Evolutionary conservation across 2,888 invertebrate genomes (phyloP), one percentile per base, ranked within the genome.

Genomic region (Hirtodrosophila duncani): DNA sequence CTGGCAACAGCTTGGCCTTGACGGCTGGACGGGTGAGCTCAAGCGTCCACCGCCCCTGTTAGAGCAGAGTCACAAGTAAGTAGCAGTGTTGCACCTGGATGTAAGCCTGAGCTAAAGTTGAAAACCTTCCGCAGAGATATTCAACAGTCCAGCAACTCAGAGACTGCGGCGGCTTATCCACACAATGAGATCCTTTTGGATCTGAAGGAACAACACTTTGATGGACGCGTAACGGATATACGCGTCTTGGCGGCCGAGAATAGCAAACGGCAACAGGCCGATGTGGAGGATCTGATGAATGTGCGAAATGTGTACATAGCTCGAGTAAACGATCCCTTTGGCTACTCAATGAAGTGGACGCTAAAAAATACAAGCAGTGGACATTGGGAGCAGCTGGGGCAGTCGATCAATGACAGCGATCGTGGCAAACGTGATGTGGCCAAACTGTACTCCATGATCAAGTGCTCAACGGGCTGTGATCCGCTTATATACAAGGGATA

Each of bases 401-500:
- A n/a, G 1, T n/a, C 3, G 8, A 26, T 23, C 7, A n/a, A n/a
- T 8, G 3, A 20, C 4, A 78, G 88, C 23, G 87, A 86, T 26
- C 88, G 94, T 7, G 88, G 89, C 14, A 93, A 94, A 83, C 89
- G 95, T 1, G 93, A 93, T 26, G 93, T 94, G 0, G 84, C 92
- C 7, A 92, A 94, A 75, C 88, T 96, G 10, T 95, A 94, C 86
- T 94, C 94, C 62, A 95, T 96, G 94, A 89, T 96, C 56, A 90
- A 91, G 51, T 96, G 95, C 77, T 92, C 94, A 1, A 94, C 94
- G 0, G 93, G 93, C 2, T 96, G 96, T 77, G 92, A 95, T 83
- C 96, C 96, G 0, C 85, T 95, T 1, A 88, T 90, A 5, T 95
- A 93, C 84, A 95, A 95, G 84, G 95, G 95, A 6, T 96, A 96